phyloP scores from a whole-genome alignment of 1,140 invertebrate species.

The Parapsyche elsis region DNA sequence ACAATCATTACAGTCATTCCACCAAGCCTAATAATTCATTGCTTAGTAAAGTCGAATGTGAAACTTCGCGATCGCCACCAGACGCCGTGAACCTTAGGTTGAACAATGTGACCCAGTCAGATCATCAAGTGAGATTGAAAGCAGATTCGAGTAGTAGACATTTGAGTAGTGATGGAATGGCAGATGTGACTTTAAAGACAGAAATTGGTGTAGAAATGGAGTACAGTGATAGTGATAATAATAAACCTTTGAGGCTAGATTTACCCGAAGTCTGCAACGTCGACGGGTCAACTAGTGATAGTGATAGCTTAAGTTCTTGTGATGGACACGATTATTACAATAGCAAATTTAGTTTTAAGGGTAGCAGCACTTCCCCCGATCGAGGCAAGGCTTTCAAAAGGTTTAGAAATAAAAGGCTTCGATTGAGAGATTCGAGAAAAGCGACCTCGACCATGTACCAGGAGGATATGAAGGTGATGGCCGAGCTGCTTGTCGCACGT shows the following conservation, averaged over 20 bases:
- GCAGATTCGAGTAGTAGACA: neutral
- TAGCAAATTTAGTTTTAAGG: slow-evolving; percentile 43
- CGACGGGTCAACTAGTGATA: slow-evolving; percentile 49
- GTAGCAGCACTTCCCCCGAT: slow-evolving; percentile 9
- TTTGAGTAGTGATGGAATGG: neutral
- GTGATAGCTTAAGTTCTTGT: slow-evolving; percentile 40
- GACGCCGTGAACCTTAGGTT: slow-evolving; percentile 59
- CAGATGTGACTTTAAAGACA: slow-evolving; percentile 32
- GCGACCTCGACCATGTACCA: slow-evolving; percentile 26
- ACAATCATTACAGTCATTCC: slow-evolving; percentile 61
- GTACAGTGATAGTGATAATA: slow-evolving; percentile 40
- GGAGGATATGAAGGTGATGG: slow-evolving; percentile 45
- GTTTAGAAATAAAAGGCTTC: slow-evolving; percentile 26
- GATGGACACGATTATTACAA: slow-evolving; percentile 39
- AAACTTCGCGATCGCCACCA: slow-evolving; percentile 58
- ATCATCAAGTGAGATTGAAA: slow-evolving; percentile 38
- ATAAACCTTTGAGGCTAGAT: slow-evolving; percentile 34
- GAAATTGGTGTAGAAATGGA: slow-evolving; percentile 31
- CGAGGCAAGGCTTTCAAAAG: slow-evolving; percentile 29
- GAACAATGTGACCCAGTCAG: neutral
- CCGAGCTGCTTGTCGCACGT: slow-evolving; percentile 42
- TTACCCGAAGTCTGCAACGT: slow-evolving; percentile 51
- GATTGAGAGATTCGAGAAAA: slow-evolving; percentile 6
- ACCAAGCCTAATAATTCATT: slow-evolving; percentile 58
- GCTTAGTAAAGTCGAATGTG: slow-evolving; percentile 43